These are phyloP conservation scores for Gadopsis bispinosus DNA, from an alignment of 2,797 vertebrate genomes.

Conservation along the genomic window DNA sequence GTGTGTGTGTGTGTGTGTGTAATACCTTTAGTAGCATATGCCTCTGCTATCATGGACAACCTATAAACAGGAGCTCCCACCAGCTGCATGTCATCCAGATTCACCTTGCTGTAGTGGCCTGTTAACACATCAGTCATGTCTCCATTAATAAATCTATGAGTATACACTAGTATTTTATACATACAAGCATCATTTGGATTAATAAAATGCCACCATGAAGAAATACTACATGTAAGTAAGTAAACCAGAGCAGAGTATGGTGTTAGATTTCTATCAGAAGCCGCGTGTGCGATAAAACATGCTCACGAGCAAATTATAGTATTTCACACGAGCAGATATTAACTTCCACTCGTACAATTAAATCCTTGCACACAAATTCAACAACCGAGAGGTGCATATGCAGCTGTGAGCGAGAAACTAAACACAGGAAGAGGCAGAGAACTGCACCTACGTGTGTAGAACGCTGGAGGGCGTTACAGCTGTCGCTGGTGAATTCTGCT, in stretches of 20 bases:
- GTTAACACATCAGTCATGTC: conserved; percentile 43
- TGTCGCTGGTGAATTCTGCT: too few relatives aligned
- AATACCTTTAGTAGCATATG: conserved; percentile 95
- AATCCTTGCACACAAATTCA: too few relatives aligned
- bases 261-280: too few relatives aligned
- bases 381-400: too few relatives aligned
- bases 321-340: too few relatives aligned
- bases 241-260: not conserved
- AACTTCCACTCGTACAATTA: too few relatives aligned
- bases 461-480: too few relatives aligned
- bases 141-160: accelerated
- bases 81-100: conserved; percentile 92
- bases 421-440: too few relatives aligned
- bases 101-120: conserved; percentile 88
- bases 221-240: not conserved
- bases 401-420: too few relatives aligned
- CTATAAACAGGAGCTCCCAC: conserved; percentile 90
- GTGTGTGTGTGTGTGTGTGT: conserved; percentile 2
- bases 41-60: conserved; percentile 95
- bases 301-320: too few relatives aligned
- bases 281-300: too few relatives aligned
- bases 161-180: not conserved
- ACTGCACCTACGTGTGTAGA: too few relatives aligned
- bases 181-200: not conserved
- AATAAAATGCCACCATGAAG: not conserved